These are phyloP conservation scores for Thamnophis sirtalis DNA, from an alignment of 2,113 vertebrate genomes.

Conservation along the genomic window DNA sequence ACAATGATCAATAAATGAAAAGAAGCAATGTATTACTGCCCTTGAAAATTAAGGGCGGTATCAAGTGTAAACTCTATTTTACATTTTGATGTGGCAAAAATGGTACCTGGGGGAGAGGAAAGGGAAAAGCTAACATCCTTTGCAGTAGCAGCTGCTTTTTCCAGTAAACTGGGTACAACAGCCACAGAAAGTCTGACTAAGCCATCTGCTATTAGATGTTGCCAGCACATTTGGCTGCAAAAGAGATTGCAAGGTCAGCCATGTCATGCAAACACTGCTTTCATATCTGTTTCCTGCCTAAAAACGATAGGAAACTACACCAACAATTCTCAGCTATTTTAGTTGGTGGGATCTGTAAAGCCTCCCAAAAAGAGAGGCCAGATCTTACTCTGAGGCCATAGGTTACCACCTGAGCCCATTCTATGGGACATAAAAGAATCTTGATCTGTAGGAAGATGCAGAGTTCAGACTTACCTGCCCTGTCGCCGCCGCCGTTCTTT, in stretches of 20 bases:
- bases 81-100: neutral
- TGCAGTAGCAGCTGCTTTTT: neutral
- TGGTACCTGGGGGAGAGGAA: neutral
- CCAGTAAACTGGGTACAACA: neutral
- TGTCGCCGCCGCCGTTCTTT: slow-evolving; percentile 88
- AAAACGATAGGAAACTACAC: neutral
- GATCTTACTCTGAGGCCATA: neutral
- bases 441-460: neutral
- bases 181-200: neutral
- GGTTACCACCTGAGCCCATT: neutral
- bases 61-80: neutral
- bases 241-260: neutral
- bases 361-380: neutral
- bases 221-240: neutral
- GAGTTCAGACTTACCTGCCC: slow-evolving; percentile 76
- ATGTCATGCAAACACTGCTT: neutral
- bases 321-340: neutral
- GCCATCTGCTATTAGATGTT: neutral
- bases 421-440: neutral
- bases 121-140: neutral
- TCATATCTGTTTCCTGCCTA: neutral
- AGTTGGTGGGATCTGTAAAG: neutral
- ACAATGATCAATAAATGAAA: neutral
- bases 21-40: neutral
- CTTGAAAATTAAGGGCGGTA: neutral